Evolutionary conservation across 2,888 invertebrate species (phyloP).

Genomic region (Pachycephus smyrnensis): DNA sequence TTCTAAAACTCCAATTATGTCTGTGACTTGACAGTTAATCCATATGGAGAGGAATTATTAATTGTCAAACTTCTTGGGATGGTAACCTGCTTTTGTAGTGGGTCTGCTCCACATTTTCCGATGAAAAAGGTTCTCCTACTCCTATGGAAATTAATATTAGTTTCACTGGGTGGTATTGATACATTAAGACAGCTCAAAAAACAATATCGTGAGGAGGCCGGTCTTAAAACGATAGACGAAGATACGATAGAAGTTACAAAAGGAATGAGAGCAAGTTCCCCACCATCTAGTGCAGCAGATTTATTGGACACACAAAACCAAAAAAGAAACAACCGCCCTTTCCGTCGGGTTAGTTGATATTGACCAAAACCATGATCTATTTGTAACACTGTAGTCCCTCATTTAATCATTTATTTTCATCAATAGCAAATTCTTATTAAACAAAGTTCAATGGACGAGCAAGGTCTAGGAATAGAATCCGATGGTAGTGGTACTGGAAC

Average conservation of each 20-base stretch:
- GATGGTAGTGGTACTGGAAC: conserved; percentile 40
- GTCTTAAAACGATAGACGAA: conserved; percentile 84
- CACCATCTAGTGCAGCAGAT: conserved; percentile 93
- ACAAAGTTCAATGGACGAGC: conserved; percentile 91
- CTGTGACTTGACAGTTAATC: conserved; percentile 62
- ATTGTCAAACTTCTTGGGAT: conserved; percentile 92
- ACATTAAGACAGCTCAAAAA: conserved; percentile 83
- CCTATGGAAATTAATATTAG: conserved; percentile 94
- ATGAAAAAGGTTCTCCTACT: conserved; percentile 97
- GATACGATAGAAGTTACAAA: conserved; percentile 95
- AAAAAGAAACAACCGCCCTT: conserved; percentile 78
- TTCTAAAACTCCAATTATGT: conserved; percentile 7
- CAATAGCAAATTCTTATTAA: conserved; percentile 82
- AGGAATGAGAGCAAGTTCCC: conserved; percentile 94
- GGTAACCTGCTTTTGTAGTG: conserved; percentile 97
- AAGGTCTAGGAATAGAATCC: conserved; percentile 70
- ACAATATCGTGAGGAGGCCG: conserved; percentile 76
- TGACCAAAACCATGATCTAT: neutral
- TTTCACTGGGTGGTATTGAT: conserved; percentile 92
- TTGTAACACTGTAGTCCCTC: neutral
- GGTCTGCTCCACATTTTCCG: conserved; percentile 96
- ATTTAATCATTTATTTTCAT: conserved; percentile 17
- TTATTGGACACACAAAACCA: conserved; percentile 88
- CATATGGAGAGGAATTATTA: conserved; percentile 83
- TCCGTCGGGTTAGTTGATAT: conserved; percentile 71